Base-by-base conservation (phyloP, 2,797 vertebrate species). In the Siniperca obscura region DNA sequence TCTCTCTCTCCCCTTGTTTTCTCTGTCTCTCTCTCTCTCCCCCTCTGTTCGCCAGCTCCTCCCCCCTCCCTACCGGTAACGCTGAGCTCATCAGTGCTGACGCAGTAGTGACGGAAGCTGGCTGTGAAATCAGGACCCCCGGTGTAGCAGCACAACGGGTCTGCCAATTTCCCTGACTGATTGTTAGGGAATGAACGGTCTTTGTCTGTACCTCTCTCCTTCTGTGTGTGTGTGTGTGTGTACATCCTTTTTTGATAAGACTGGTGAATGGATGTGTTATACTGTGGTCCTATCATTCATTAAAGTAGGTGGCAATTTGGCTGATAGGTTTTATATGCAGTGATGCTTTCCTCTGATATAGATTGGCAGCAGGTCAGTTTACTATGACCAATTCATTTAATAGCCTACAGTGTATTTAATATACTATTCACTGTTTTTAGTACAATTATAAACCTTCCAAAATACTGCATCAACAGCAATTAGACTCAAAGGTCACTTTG, bases 81-180 rank as follows among this genome's bases (percentile, higher is more conserved):
- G 93, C 92, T 95, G 96, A 95, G 90, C 89, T 96, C 96, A 96
- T 93, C 95, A 88, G 94, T 93, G 95, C 96, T 98, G 97, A 98
- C 97, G 97, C 96, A 98, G 96, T 96, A 90, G 95, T 98, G 98
- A 98, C 97, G 97, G 93, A 97, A 94, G 94, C 95, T 93, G 91
- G 91, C 78, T 92, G 94, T 96, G 95, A 96, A 96, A 96, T 94
- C 95, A 95, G 95, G 93, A 94, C 93, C 95, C 94, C 89, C 71
- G 68, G 87, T 90, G 87, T 91, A 89, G 93, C 88, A 93, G 70
- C 93, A 93, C 91, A 90, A 93, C 5, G 70, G 81, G 79, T 89
- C 94, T 93, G 95, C 93, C 90, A 93, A 95, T 96, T 94, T 88
- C 93, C 90, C 92, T 92, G 95, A 96, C 94, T 91, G 90, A 92